Base-by-base conservation (phyloP, 2,888 invertebrate species). In the Drosophila seclusa region DNA sequence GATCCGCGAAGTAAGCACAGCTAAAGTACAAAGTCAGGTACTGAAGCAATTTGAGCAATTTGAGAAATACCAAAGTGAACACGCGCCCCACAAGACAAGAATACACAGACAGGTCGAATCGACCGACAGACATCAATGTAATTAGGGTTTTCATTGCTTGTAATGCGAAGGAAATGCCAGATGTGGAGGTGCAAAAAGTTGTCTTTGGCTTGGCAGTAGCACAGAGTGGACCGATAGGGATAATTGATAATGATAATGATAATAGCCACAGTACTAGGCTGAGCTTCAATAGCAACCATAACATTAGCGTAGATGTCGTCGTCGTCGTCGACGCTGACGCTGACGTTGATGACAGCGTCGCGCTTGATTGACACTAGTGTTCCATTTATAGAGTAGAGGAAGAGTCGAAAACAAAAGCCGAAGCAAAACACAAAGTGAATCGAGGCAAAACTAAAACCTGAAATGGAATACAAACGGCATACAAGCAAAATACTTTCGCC, bases 351-450 rank as follows among this genome's bases (percentile, higher is more conserved):
- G 69, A 57, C 36, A 60, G 60, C 80, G 80, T 76, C n/a, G 60
- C 79, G 80, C 79, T 73, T 79, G 73, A 80, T 73, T 79, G 78
- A 64, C 68, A 77, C 38, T 80, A 67, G 63, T 42, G 36, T 40
- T 61, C 34, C 60, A 54, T 45, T 67, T 53, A 11, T 36, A 61
- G 40, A 66, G 62, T 29, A 55, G 34, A 61, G 64, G 40, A 74
- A 59, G 61, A 70, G 80, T 21, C 49, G 52, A 71, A 75, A 76
- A 71, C 80, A 78, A 78, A 68, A 52, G 24, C 4, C 45, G 45
- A 24, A 24, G 55, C 60, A 27, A 60, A 32, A 42, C 32, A 40
- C 38, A 40, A 48, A 40, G 40, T 48, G 58, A 50, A 61, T 40
- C 31, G 58, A 36, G 52, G 54, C 59, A 71, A 42, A 59, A 27